Percentiles rank a stretch among this genome's conserved stretches.
phyloP scores from a whole-genome alignment of 2,797 vertebrate genomes.

The Tachyglossus aculeatus region DNA sequence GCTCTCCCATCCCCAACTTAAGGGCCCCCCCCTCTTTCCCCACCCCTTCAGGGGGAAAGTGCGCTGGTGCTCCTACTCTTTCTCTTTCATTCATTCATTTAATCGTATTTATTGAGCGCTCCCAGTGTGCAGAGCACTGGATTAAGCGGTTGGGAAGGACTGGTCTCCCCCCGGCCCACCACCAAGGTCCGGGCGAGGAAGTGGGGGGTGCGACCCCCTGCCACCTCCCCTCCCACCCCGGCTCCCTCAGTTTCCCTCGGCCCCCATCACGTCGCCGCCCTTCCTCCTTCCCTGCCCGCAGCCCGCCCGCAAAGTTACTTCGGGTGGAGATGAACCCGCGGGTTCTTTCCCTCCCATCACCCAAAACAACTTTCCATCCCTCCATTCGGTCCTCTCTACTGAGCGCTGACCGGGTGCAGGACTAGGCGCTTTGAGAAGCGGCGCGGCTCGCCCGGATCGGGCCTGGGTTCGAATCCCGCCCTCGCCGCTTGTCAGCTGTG shows the following conservation, averaged over 20 bases:
- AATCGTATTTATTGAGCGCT: not conserved
- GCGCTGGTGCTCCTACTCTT: not conserved
- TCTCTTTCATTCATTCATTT: not conserved
- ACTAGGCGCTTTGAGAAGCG: too few relatives aligned
- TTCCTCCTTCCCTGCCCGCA: not conserved
- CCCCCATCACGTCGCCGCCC: not conserved
- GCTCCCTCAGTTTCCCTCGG: not conserved
- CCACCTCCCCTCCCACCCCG: not conserved
- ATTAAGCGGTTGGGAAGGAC: constrained; percentile 22
- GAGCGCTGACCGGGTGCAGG: too few relatives aligned
- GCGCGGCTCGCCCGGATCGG: too few relatives aligned
- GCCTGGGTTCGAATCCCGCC: too few relatives aligned
- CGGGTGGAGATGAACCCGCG: constrained; percentile 33
- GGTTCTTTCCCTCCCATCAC: constrained; percentile 14
- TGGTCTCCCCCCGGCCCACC: not conserved
- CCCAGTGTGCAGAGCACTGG: too few relatives aligned
- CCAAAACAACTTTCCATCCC: constrained; percentile 60
- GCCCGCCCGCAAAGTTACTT: constrained; percentile 70
- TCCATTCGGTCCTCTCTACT: too few relatives aligned
- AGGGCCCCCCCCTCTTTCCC: too few relatives aligned
- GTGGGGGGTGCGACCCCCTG: fast-evolving
- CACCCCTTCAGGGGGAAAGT: too few relatives aligned
- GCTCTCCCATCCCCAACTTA: too few relatives aligned
- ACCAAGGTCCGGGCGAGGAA: not conserved
- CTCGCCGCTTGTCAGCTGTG: too few relatives aligned